Evolutionary conservation across 2,797 vertebrate genomes (phyloP).

Genomic region (Buceros bicornis): DNA sequence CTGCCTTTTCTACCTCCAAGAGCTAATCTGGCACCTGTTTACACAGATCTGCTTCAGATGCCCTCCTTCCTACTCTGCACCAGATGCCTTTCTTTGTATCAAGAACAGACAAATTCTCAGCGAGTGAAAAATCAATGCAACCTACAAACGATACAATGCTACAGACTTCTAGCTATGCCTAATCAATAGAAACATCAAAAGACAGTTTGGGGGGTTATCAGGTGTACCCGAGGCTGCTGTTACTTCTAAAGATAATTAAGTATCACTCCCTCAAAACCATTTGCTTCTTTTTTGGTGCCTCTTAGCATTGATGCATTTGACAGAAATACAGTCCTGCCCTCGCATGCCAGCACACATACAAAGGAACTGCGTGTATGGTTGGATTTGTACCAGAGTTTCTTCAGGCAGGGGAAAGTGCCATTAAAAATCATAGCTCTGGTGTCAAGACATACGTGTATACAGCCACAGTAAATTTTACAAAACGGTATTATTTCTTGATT

Average conservation of each 20-base stretch:
- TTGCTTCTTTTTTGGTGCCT: not conserved
- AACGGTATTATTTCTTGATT: not conserved
- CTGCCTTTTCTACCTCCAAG: not conserved
- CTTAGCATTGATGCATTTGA: not conserved
- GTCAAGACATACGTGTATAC: not conserved
- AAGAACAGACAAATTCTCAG: not conserved
- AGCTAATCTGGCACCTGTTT: not conserved
- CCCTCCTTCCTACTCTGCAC: not conserved
- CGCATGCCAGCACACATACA: not conserved
- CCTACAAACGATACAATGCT: not conserved
- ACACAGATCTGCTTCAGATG: not conserved
- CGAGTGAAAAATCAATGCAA: not conserved
- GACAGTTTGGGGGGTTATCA: not conserved
- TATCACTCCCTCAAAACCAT: not conserved
- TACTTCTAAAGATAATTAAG: not conserved
- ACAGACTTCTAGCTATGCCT: not conserved
- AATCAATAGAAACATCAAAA: not conserved
- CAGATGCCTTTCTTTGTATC: not conserved
- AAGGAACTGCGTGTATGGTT: accelerated
- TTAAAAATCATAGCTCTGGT: not conserved
- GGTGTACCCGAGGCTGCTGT: not conserved
- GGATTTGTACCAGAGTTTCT: not conserved
- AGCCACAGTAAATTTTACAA: not conserved
- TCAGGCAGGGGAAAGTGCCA: not conserved
- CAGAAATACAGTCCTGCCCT: not conserved